Evolutionary conservation across 2,888 invertebrate genomes (phyloP), one percentile per base, ranked within the genome.

Genomic region (Leptogaster cylindrica): DNA sequence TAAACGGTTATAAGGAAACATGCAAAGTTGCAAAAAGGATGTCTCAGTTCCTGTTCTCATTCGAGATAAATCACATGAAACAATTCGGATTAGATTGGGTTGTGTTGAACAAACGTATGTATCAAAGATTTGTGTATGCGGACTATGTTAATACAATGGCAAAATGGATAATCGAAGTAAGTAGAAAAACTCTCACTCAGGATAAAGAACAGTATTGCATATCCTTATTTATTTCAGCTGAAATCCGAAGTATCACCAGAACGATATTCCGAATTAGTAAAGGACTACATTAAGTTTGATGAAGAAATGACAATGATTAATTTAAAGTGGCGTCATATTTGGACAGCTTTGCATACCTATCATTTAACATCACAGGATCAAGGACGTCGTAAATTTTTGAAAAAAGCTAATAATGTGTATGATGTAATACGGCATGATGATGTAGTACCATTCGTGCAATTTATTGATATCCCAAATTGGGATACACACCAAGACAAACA

Each of bases 31-130:
- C 88, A 33, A 82, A 84, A 70, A 83, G 84, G 71, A 83, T 88
- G 72, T 82, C 86, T 18, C 83, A 85, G 50, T 82, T 87, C 73
- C 79, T 89, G 39, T 84, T 84, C 73, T 86, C 87, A 58, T 80
- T 89, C 74, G 87, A 88, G 78, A 82, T 82, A 55, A 84, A 85
- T 72, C 87, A 88, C 76, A 78, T 89, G 70, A 83, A 84, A 69
- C 85, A 85, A 73, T 88, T 88, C 74, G 85, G 85, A 72, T 82
- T 89, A 44, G 87, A 87, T 1, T 89, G 89, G 89, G 85, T 85
- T 73, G 80, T 86, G 73, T 82, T 89, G 70, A 88, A 88, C 77
- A 87, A 88, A 75, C 85, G 87, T 72, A 82, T 89, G 73, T 89
- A 88, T 79, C 87, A 88, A 69, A 78, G 79, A 68, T 79, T 79